Evolutionary conservation across 2,797 vertebrate species (phyloP), one percentile per base, ranked within the genome.

Genomic region (Furcifer pardalis): DNA sequence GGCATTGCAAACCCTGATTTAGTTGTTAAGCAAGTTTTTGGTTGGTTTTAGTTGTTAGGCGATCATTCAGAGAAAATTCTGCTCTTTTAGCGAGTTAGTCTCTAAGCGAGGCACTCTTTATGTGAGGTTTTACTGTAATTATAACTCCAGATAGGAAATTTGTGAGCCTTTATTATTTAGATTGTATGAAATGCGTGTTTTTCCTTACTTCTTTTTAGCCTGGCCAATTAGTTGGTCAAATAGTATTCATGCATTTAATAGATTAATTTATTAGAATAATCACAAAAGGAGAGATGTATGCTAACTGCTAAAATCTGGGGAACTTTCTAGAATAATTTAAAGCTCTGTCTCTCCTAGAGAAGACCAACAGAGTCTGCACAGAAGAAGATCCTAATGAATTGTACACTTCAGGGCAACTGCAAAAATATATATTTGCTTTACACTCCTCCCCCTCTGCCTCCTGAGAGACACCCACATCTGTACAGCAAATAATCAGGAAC

Each of bases 261-360:
- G 68, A 49, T n/a, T 79, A 37, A 78, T 84, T 72, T 73, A 84
- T 37, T 49, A 46, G 42, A 65, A 49, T 59, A 25, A 63, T 79
- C 30, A 62, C 30, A 76, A 21, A 63, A 49, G 25, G 56, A 37
- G 17, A 72, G 56, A 62, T n/a, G 63, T 77, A 42, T 56, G 27
- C 37, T 56, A 59, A 60, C 44, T 68, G 44, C 49, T 23, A 69
- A 68, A 68, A 32, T 7, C 8, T 15, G 5, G 17, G 40, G 80
- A 37, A 37, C 5, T 12, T 66, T 76, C 62, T n/a, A 71, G 44
- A 52, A 69, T 35, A n/a, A 46, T 77, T 66, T 52, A 27, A 56
- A 69, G 2, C 7, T 6, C 9, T 4, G 4, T 77, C 15, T 32
- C 52, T 84, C 56, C 10, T 56, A 15, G 4, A 42, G 63, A 40